Evolutionary conservation across 2,888 invertebrate species (phyloP).

Genomic region (Belgica antarctica): DNA sequence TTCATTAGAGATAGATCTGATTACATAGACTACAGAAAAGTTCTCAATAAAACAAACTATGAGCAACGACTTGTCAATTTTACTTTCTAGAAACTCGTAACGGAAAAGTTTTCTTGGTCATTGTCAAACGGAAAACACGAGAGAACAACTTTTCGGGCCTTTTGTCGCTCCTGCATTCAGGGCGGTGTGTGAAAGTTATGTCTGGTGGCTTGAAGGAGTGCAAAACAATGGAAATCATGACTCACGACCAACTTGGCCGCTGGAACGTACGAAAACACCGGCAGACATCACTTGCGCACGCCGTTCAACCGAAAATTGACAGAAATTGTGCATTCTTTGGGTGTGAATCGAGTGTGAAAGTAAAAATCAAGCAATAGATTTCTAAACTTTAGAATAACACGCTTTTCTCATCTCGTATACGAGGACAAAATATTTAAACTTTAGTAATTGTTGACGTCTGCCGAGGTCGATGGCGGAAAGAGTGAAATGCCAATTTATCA

Average conservation of each 20-base stretch:
- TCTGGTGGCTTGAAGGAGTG: too few relatives aligned
- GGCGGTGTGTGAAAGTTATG: too few relatives aligned
- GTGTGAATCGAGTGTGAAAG: neutral
- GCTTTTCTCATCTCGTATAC: conserved; percentile 41
- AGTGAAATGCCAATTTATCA: conserved; percentile 4
- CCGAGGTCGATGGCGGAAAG: neutral
- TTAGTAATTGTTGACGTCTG: neutral
- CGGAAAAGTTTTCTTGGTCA: conserved; percentile 19
- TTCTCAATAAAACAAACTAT: neutral
- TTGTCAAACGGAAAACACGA: neutral
- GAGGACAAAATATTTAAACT: conserved; percentile 38
- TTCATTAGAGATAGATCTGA: conserved; percentile 5
- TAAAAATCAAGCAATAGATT: conserved; percentile 36
- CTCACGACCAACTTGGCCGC: too few relatives aligned
- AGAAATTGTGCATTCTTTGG: conserved; percentile 5
- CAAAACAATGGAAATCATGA: too few relatives aligned
- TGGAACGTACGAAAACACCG: too few relatives aligned
- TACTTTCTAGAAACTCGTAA: neutral
- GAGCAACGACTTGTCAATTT: neutral
- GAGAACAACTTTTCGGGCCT: neutral
- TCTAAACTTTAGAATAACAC: conserved; percentile 41
- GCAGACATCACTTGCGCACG: too few relatives aligned
- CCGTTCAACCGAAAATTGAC: neutral
- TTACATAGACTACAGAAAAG: conserved; percentile 24
- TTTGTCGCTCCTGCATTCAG: neutral